Conservation (phyloP, 2,888 invertebrate genomes). For the Drosophila fungiperda region DNA sequence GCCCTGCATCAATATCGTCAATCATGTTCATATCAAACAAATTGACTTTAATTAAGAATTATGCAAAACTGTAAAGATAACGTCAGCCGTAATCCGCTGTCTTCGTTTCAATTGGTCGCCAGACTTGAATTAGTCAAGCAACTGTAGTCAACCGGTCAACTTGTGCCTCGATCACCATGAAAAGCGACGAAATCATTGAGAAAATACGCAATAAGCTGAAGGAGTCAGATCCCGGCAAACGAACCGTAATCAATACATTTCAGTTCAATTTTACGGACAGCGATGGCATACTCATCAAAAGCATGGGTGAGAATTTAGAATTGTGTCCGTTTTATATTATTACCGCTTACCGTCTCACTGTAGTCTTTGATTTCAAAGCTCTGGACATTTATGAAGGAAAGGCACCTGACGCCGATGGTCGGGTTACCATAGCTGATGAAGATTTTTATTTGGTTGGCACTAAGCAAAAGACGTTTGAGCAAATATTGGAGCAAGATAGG, state of each 20-base stretch:
- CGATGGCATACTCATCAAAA: constrained; percentile 83
- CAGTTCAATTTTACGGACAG: constrained; percentile 83
- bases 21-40: constrained; percentile 70
- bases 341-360: constrained; percentile 58
- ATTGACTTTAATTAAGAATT: constrained; percentile 83
- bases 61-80: constrained; percentile 73
- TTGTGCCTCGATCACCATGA: constrained; percentile 69
- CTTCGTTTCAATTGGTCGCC: constrained; percentile 68
- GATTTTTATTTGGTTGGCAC: constrained; percentile 83
- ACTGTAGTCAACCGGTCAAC: constrained; percentile 49
- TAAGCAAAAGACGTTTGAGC: constrained; percentile 79
- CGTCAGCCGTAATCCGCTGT: constrained; percentile 61
- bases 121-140: constrained; percentile 61
- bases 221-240: constrained; percentile 81
- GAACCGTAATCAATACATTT: constrained; percentile 81
- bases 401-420: constrained; percentile 70
- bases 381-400: constrained; percentile 83
- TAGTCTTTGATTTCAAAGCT: constrained; percentile 85
- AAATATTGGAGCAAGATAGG: constrained; percentile 78
- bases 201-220: constrained; percentile 82
- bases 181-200: constrained; percentile 83
- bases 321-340: not conserved
- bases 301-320: constrained; percentile 74
- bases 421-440: constrained; percentile 82
- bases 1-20: constrained; percentile 75